Percentiles rank a stretch among this genome's conserved stretches.
Evolutionary conservation across 2,797 vertebrate species (phyloP).

Genomic region (Tarsius wallacei): DNA sequence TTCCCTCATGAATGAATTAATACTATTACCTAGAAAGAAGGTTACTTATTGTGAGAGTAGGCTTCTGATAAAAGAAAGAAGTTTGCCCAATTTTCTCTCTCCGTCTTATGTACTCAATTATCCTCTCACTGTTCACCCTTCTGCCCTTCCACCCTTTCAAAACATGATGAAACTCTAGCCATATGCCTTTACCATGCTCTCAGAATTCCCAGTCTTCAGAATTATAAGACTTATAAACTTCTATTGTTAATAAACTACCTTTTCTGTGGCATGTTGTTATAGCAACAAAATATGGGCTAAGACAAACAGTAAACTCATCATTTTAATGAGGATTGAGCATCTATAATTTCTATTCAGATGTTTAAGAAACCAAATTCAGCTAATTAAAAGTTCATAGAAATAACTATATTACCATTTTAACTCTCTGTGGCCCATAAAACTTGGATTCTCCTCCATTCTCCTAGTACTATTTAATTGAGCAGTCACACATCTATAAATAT

Average conservation of each 20-base stretch:
- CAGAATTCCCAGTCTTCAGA: neutral
- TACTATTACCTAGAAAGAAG: neutral
- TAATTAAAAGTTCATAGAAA: constrained; percentile 14
- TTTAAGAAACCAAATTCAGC: constrained; percentile 3
- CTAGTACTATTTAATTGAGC: constrained; percentile 49
- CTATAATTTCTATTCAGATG: neutral
- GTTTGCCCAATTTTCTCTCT: neutral
- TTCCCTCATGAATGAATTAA: neutral
- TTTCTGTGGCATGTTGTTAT: neutral
- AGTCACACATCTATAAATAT: constrained; percentile 51
- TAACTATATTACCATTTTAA: neutral
- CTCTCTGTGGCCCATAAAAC: neutral
- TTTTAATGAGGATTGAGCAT: neutral
- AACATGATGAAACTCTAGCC: neutral
- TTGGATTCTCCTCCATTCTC: neutral
- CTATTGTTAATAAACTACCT: neutral
- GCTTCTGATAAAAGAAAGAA: neutral
- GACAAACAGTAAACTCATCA: neutral
- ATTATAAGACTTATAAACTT: neutral
- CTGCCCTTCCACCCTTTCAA: neutral
- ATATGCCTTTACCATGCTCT: neutral
- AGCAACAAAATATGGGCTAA: neutral
- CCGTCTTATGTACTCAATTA: neutral
- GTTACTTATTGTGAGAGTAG: neutral
- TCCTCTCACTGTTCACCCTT: neutral